phyloP scores from a whole-genome alignment of 2,113 vertebrate genomes.

The Spizaetus ornatus region DNA sequence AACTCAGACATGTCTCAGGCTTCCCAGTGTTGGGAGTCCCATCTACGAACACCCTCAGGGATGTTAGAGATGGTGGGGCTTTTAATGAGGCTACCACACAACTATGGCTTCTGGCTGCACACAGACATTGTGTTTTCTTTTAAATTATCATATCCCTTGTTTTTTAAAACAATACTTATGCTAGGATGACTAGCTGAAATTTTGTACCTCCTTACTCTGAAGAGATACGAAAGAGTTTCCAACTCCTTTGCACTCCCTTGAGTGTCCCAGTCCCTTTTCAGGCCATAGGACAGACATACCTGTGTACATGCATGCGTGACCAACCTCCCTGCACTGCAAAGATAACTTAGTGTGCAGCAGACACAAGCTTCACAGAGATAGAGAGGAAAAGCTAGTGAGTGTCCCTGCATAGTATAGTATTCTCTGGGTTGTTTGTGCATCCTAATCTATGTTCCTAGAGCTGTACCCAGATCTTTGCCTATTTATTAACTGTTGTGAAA shows the following conservation, averaged over 20 bases:
- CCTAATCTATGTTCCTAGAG: not conserved
- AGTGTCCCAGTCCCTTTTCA: not conserved
- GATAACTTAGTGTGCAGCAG: not conserved
- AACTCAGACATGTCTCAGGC: not conserved
- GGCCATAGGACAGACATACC: not conserved
- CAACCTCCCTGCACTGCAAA: not conserved
- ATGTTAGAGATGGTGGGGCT: not conserved
- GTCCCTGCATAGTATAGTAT: accelerated
- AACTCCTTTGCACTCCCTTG: not conserved
- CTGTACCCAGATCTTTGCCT: not conserved
- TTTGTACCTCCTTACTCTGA: not conserved
- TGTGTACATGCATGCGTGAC: accelerated
- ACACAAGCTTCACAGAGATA: not conserved
- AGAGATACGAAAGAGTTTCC: not conserved
- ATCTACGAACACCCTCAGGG: not conserved
- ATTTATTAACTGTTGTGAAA: not conserved
- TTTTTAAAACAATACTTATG: not conserved
- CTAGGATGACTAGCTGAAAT: not conserved
- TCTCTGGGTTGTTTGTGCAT: not conserved
- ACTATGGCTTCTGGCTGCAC: not conserved
- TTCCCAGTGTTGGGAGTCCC: not conserved
- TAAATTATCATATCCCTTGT: not conserved
- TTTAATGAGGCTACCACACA: not conserved
- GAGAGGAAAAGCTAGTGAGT: not conserved
- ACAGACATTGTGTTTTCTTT: not conserved